Evolutionary conservation across 2,888 invertebrate species (phyloP).

Genomic region (Sclerodermus sp.): DNA sequence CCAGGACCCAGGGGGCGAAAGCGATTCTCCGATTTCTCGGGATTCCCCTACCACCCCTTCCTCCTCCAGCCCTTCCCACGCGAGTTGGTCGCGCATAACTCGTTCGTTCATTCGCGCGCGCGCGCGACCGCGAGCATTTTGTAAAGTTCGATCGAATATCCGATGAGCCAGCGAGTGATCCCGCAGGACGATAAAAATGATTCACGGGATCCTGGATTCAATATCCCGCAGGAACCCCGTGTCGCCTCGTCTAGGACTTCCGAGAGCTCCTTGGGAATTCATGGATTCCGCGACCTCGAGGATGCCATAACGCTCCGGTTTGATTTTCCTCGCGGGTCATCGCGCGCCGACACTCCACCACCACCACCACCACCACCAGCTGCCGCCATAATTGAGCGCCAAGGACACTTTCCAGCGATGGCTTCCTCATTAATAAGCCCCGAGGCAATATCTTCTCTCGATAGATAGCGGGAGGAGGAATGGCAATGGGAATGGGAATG

Average conservation of each 20-base stretch:
- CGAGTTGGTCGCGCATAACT: too few relatives aligned
- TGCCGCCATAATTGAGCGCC: too few relatives aligned
- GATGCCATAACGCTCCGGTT: slow-evolving; percentile 5
- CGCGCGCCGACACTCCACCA: too few relatives aligned
- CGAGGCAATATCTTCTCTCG: background rate
- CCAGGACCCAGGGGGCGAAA: too few relatives aligned
- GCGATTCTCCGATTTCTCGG: too few relatives aligned
- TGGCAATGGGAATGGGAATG: too few relatives aligned
- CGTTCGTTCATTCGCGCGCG: slow-evolving; percentile 13
- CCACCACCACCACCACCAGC: too few relatives aligned
- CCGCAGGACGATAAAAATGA: slow-evolving; percentile 17
- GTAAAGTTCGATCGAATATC: slow-evolving; percentile 23
- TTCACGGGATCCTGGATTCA: slow-evolving; percentile 16
- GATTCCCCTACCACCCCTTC: too few relatives aligned
- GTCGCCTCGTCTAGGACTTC: slow-evolving; percentile 5
- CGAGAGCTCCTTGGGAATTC: slow-evolving; percentile 8
- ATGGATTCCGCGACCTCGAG: slow-evolving; percentile 11
- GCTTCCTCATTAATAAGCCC: slow-evolving; percentile 12
- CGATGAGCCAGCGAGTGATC: slow-evolving; percentile 12
- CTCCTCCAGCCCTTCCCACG: too few relatives aligned
- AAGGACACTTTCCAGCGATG: slow-evolving; percentile 1
- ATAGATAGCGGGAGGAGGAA: background rate
- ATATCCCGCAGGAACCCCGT: slow-evolving; percentile 11
- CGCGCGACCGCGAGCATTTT: slow-evolving; percentile 8
- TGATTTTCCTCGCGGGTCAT: slow-evolving; percentile 8